Evolutionary conservation across 2,888 invertebrate genomes (phyloP).

Genomic region (Lasius fuliginosus): DNA sequence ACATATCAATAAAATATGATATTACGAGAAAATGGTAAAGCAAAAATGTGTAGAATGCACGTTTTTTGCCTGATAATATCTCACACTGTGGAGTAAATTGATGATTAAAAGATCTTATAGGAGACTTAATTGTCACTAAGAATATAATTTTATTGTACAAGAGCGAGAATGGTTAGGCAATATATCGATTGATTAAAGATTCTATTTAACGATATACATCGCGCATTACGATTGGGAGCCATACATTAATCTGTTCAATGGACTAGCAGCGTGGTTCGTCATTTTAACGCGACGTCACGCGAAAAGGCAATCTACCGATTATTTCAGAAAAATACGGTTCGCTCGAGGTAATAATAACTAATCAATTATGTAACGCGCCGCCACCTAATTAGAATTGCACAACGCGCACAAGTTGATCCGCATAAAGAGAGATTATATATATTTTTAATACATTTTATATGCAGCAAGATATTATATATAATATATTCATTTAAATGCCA

Average conservation of each 20-base stretch:
- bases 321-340: conserved; percentile 35
- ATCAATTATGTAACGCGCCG: conserved; percentile 47
- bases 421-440: not conserved
- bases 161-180: conserved; percentile 17
- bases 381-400: conserved; percentile 26
- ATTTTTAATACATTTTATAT: not conserved
- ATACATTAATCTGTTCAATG: conserved; percentile 33
- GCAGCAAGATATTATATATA: not conserved
- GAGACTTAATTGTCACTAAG: not conserved
- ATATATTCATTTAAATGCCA: not conserved
- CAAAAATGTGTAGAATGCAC: not conserved
- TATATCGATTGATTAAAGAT: conserved; percentile 23
- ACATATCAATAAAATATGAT: not conserved
- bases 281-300: conserved; percentile 51
- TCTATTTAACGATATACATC: not conserved
- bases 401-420: not conserved
- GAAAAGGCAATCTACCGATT: conserved; percentile 41
- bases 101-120: conserved; percentile 8
- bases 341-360: conserved; percentile 28
- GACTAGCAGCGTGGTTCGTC: conserved; percentile 4
- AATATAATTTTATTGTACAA: conserved; percentile 10
- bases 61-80: not conserved
- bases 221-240: conserved; percentile 6
- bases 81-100: not conserved
- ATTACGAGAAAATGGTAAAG: not conserved